Base-by-base conservation (phyloP, 2,113 vertebrate genomes). In the Salvelinus fontinalis region DNA sequence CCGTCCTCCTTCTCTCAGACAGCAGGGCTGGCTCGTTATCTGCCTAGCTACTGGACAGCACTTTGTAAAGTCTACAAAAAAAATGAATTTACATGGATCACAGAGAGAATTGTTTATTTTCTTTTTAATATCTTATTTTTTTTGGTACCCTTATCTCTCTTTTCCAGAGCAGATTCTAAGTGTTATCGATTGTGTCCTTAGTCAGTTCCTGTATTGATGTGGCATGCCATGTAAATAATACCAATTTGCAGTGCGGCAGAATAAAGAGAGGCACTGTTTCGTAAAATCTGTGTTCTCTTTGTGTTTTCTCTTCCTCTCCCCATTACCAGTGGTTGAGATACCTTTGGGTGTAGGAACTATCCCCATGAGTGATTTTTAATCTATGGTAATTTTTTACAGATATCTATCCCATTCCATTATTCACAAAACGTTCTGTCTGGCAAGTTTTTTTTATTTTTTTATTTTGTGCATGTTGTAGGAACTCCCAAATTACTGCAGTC, bases 201-300 rank as follows among this genome's bases (percentile, higher is more conserved):
- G 90, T 93, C 87, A 84, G 90, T 91, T 92, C 86, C 86, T 85
- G 90, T 94, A 91, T 94, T 91, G 91, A 91, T 93, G 93, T 94
- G 93, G 94, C 94, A 95, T 95, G 93, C 91, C 91, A 88, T 95
- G 93, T 94, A 95, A 95, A 95, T 95, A 18, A 94, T 92, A 91
- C 93, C 93, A 89, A 92, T 93, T 93, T 93, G 82, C 88, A 91
- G 92, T 92, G 92, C 89, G 68, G 80, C 81, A 89, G 92, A 92
- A 93, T 92, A 94, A 95, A 93, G 84, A 93, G 84, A 93, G 87
- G 90, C 90, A 93, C 93, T 92, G 90, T 95, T 94, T 94, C 91
- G 90, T 94, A 94, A 51, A 2, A 14, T 24, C 22, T 78, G 76
- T 83, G 84, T 87, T 9, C 39, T 3, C 44, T 24, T 27, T 67